Evolutionary conservation across 2,113 vertebrate species (phyloP), one percentile per base, ranked within the genome.

Genomic region (Cervus canadensis): DNA sequence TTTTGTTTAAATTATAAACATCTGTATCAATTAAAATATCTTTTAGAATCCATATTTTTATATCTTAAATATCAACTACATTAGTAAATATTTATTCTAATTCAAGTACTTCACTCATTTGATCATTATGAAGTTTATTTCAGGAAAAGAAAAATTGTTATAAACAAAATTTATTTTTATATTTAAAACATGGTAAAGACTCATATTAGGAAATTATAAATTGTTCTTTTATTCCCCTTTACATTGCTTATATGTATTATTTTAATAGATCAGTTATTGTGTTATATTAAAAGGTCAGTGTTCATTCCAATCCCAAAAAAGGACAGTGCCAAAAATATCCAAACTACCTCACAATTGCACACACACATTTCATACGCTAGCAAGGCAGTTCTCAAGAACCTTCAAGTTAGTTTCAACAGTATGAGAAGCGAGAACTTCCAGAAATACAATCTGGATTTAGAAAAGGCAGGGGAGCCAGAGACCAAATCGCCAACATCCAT

Each of bases 1-100:
- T 92, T 93, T 96, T 95, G 95, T 92, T 96, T 96, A 96, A 94
- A 21, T 90, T 76, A 4, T 82, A 97, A 95, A 30, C 79, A 28
- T 17, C 16, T 86, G 74, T 91, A 19, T 48, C 40, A 97, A 78
- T 3, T 17, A 97, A 97, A 98, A 94, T 57, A 94, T 5, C 30
- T 81, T 36, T 97, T n/a, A 86, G 59, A 82, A 43, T 64, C 48
- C 87, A 91, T 15, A 4, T 12, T 92, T 96, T 86, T n/a, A 79
- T 59, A 19, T 67, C 64, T 93, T 76, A 40, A 15, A 64, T 57
- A 45, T 57, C 59, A 87, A 36, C 48, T 54, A 60, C 57, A 96
- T 97, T 84, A 95, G 56, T 85, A 97, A 87, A 91, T 30, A 62
- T 88, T 36, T n/a, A 59, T 86, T 45, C 13, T 85, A 26, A 48